phyloP scores from a whole-genome alignment of 2,888 invertebrate species.

The Galerucella nymphaeae region DNA sequence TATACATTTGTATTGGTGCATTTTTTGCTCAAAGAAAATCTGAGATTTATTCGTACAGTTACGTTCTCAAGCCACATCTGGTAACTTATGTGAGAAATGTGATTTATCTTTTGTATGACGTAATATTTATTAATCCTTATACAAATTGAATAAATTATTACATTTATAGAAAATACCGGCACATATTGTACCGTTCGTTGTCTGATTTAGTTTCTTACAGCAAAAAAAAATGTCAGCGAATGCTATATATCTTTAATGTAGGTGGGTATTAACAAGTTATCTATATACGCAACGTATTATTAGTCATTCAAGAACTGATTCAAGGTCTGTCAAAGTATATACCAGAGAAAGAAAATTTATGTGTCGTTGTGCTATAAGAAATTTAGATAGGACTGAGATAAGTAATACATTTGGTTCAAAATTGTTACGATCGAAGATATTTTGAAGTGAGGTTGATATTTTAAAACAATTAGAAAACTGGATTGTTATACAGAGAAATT shows the following conservation, averaged over 20 bases:
- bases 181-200: conserved; percentile 13
- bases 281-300: background rate
- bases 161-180: conserved; percentile 18
- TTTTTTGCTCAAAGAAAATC: background rate
- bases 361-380: background rate
- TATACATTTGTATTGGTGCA: background rate
- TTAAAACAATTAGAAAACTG: no score
- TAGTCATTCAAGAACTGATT: background rate
- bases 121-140: background rate
- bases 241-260: background rate
- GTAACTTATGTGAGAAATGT: background rate
- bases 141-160: conserved; percentile 7
- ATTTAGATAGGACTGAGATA: background rate
- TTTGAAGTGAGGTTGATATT: background rate
- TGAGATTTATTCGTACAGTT: background rate
- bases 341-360: background rate
- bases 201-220: background rate
- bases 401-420: background rate
- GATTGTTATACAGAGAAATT: no score
- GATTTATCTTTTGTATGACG: conserved; percentile 6
- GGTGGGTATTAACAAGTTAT: conserved; percentile 11
- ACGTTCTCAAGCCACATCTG: conserved; percentile 7
- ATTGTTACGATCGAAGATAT: background rate
- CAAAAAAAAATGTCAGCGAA: background rate
- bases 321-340: conserved; percentile 7